Evolutionary conservation across 2,797 vertebrate genomes (phyloP).

Genomic region (Gila robusta): DNA sequence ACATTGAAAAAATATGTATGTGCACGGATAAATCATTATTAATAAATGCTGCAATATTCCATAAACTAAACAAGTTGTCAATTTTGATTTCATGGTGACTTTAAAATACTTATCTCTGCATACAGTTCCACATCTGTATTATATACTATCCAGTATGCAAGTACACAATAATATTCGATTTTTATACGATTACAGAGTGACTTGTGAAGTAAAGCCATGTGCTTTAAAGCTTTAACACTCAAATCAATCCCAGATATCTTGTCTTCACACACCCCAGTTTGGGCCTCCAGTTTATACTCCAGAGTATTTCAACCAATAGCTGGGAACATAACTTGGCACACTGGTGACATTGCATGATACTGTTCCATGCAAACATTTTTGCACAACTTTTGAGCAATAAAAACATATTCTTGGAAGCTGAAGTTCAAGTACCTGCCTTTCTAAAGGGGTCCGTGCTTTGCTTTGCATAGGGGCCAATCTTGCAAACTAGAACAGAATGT

Average conservation of each 20-base stretch:
- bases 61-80: not conserved
- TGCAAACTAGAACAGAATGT: slow-evolving; percentile 72
- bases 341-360: not conserved
- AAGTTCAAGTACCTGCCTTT: not conserved
- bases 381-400: not conserved
- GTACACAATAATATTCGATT: not conserved
- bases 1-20: not conserved
- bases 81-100: not conserved
- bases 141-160: not conserved
- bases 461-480: slow-evolving; percentile 50
- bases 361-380: not conserved
- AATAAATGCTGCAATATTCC: not conserved
- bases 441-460: not conserved
- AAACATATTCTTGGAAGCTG: not conserved
- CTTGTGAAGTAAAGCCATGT: not conserved
- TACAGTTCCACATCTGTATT: not conserved
- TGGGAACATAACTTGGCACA: slow-evolving; percentile 11
- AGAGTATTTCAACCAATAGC: not conserved
- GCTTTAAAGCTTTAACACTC: slow-evolving; percentile 1
- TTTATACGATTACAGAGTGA: not conserved
- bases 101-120: not conserved
- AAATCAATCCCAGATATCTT: slow-evolving; percentile 17
- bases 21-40: not conserved
- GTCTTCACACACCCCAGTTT: not conserved
- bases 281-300: slow-evolving; percentile 4